These are phyloP conservation scores for Psittacula derbiana DNA, from an alignment of 2,797 vertebrate genomes.

Conservation along the genomic window DNA sequence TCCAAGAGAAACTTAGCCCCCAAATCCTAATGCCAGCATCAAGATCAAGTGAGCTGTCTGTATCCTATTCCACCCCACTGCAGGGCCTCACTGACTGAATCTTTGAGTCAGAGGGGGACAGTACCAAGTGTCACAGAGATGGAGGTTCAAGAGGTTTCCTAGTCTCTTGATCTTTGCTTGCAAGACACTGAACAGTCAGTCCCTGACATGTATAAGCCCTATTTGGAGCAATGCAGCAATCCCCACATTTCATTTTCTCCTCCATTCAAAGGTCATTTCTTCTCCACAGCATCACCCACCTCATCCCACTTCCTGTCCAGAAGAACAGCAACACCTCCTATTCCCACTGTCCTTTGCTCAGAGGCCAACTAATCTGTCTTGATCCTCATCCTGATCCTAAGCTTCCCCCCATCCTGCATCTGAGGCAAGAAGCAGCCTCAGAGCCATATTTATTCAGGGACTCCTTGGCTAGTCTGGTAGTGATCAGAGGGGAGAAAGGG, in stretches of 20 bases:
- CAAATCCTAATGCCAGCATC: background rate
- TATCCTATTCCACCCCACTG: background rate
- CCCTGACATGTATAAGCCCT: background rate
- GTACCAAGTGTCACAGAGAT: background rate
- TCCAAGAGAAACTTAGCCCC: background rate
- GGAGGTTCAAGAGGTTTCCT: background rate
- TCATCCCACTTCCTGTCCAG: background rate
- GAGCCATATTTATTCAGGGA: background rate
- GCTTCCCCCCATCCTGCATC: conserved; percentile 6
- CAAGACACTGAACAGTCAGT: background rate
- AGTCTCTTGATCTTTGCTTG: background rate
- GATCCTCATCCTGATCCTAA: conserved; percentile 3
- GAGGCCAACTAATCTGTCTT: conserved; percentile 42
- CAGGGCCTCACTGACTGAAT: background rate
- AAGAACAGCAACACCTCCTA: background rate
- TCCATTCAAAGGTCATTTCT: background rate
- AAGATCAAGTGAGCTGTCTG: conserved; percentile 13
- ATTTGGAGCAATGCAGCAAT: background rate
- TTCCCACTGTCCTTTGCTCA: background rate
- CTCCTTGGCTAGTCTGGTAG: conserved; percentile 14
- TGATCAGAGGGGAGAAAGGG: background rate
- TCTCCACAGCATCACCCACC: background rate
- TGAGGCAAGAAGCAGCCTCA: conserved; percentile 1
- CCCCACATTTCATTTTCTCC: background rate
- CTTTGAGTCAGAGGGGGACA: background rate